These are phyloP conservation scores for Muricea muricata DNA, from an alignment of 92 coral and sea anemone species.

Conservation along the genomic window DNA sequence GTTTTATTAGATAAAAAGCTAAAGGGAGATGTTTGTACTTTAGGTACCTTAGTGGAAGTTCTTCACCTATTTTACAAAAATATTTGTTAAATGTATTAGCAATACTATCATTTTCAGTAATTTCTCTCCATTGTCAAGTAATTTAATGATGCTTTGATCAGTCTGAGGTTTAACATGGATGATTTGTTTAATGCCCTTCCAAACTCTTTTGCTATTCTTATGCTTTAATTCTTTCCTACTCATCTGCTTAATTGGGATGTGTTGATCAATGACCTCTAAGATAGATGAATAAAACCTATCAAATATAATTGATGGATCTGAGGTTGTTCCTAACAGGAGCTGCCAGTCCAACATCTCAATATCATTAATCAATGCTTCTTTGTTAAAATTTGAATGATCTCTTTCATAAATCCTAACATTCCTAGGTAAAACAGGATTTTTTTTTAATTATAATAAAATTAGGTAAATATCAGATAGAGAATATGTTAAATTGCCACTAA, in stretches of 20 bases:
- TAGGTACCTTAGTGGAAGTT: too few species aligned
- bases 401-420: slow-evolving; percentile 6
- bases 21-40: too few species aligned
- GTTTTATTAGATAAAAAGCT: slow-evolving; percentile 9
- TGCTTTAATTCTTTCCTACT: not conserved
- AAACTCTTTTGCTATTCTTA: not conserved
- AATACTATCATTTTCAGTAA: slow-evolving; percentile 17
- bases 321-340: not conserved
- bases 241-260: not conserved
- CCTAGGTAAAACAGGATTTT: not conserved
- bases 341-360: slow-evolving; percentile 4
- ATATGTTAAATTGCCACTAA: slow-evolving; percentile 46
- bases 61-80: slow-evolving; percentile 40
- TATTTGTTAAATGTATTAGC: slow-evolving; percentile 31
- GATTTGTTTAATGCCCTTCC: not conserved
- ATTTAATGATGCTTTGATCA: not conserved
- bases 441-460: not conserved
- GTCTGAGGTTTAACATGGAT: not conserved
- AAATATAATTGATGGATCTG: not conserved
- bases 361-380: slow-evolving; percentile 2
- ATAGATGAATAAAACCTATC: not conserved
- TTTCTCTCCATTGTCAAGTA: not conserved
- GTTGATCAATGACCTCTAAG: not conserved
- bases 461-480: not conserved
- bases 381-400: slow-evolving; percentile 11